A percentile compares a stretch with the other conserved stretches of the same genome.
Evolutionary conservation across 1,140 invertebrate genomes (phyloP).

Genomic region (Phenacoccus solenopsis): DNA sequence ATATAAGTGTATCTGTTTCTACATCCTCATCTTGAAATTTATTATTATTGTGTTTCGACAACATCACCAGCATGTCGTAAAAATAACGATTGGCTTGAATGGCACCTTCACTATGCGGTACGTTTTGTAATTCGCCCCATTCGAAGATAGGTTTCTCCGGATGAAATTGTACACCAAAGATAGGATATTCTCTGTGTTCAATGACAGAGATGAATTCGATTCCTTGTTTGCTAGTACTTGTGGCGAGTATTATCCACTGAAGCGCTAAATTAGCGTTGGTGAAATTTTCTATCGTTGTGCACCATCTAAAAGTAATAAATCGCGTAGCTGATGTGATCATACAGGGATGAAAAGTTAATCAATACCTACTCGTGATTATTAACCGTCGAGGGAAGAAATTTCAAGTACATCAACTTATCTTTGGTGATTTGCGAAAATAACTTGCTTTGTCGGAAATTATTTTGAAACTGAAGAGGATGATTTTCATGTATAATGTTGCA

Average conservation of each 20-base stretch:
- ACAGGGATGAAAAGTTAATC: not conserved
- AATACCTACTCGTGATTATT: conserved; percentile 23
- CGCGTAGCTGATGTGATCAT: too few relatives aligned
- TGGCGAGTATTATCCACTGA: not conserved
- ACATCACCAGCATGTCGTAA: conserved; percentile 47
- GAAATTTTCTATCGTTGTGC: not conserved
- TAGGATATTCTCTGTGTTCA: conserved; percentile 54
- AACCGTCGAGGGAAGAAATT: conserved; percentile 20
- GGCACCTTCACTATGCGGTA: conserved; percentile 48
- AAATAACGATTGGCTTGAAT: conserved; percentile 59
- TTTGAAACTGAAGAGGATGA: conserved; percentile 21
- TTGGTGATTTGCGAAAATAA: not conserved
- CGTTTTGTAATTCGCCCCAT: conserved; percentile 41
- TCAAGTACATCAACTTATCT: not conserved
- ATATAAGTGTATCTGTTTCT: not conserved
- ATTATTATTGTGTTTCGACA: not conserved
- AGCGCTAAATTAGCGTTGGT: not conserved
- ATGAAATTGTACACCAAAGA: conserved; percentile 81
- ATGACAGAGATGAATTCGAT: conserved; percentile 52
- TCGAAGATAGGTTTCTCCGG: conserved; percentile 81
- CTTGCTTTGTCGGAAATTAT: conserved; percentile 18
- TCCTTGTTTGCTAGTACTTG: conserved; percentile 34
- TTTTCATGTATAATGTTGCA: conserved; percentile 20
- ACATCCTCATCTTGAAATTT: not conserved
- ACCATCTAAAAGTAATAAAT: not conserved